These are phyloP conservation scores for Myopa tessellatipennis DNA, from an alignment of 2,888 invertebrate genomes.

Conservation along the genomic window DNA sequence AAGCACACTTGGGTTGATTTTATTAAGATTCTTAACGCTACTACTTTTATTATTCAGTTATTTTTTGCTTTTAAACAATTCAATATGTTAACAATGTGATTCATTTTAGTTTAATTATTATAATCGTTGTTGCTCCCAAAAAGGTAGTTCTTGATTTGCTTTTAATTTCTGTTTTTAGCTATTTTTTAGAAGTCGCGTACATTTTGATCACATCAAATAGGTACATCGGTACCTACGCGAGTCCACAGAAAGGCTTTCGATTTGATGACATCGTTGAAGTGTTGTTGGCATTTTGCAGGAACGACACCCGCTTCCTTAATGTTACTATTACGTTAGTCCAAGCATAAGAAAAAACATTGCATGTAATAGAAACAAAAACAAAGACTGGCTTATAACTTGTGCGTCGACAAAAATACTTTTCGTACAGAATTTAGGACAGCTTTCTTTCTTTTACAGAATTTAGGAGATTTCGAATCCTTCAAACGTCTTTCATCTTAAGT, in stretches of 20 bases:
- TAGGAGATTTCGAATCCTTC: no score
- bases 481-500: no score
- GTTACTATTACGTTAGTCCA: no score
- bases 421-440: no score
- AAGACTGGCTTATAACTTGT: no score
- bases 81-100: conserved; percentile 37
- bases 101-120: conserved; percentile 51
- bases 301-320: no score
- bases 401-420: no score
- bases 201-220: conserved; percentile 14
- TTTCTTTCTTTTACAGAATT: no score
- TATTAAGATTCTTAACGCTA: conserved; percentile 34
- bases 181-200: conserved; percentile 45
- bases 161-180: background rate
- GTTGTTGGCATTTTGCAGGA: conserved; percentile 32
- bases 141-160: conserved; percentile 48
- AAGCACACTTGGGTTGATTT: conserved; percentile 65
- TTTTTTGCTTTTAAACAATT: conserved; percentile 18
- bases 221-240: background rate
- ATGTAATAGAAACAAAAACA: no score
- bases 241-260: conserved; percentile 35
- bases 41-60: conserved; percentile 35
- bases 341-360: no score
- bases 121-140: conserved; percentile 57
- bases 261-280: conserved; percentile 33